Evolutionary conservation across 2,797 vertebrate species (phyloP).

Genomic region (Peromyscus aztecus): DNA sequence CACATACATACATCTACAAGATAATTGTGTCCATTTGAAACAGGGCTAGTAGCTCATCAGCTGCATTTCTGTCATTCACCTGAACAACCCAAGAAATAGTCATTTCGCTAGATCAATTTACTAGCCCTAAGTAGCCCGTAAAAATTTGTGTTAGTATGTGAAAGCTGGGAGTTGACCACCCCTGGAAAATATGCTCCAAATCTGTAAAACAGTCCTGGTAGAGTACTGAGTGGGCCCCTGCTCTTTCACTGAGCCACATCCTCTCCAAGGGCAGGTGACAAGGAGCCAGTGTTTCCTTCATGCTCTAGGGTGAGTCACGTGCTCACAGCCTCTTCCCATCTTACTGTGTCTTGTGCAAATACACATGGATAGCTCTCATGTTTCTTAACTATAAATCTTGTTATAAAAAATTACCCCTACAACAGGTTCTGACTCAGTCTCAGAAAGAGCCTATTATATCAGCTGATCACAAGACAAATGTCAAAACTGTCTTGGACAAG

Average conservation of each 20-base stretch:
- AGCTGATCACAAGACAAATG: not conserved
- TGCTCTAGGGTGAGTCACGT: not conserved
- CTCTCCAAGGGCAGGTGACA: not conserved
- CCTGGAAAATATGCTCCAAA: not conserved
- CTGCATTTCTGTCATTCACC: not conserved
- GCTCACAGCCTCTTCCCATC: not conserved
- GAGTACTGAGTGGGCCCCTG: too few relatives aligned
- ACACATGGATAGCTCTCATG: not conserved
- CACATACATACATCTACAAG: not conserved
- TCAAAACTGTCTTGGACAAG: not conserved
- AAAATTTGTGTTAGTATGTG: not conserved
- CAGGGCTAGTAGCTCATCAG: not conserved
- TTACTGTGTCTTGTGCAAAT: not conserved
- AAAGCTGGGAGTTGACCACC: too few relatives aligned
- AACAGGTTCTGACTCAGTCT: not conserved
- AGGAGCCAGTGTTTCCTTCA: too few relatives aligned
- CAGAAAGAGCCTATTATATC: not conserved
- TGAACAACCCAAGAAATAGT: not conserved
- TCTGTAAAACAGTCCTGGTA: not conserved
- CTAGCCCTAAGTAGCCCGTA: too few relatives aligned
- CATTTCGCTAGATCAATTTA: not conserved
- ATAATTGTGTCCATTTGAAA: not conserved
- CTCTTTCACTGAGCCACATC: too few relatives aligned
- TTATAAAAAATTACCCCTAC: not conserved
- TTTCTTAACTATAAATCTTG: not conserved